Conservation (phyloP, 2,797 vertebrate species). For the Scleropages formosus region DNA sequence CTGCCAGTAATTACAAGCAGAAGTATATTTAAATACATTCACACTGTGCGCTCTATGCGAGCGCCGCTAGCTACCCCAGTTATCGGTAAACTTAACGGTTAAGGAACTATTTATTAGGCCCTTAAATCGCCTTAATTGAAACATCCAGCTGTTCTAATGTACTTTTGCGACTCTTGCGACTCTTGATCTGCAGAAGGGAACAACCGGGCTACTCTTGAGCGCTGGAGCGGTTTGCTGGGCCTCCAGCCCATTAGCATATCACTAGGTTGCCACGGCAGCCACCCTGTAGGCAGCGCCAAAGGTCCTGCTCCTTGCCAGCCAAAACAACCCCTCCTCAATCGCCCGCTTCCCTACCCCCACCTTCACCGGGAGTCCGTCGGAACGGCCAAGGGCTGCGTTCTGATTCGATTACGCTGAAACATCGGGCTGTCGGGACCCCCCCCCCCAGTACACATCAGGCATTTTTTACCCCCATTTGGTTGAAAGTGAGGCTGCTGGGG, state of each 20-base stretch:
- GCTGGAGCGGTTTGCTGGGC: not conserved
- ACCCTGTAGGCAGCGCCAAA: conserved; percentile 51
- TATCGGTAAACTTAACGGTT: not conserved
- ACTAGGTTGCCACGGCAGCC: conserved; percentile 69
- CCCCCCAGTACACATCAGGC: no score
- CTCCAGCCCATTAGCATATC: conserved; percentile 71
- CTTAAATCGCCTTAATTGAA: not conserved
- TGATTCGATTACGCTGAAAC: not conserved
- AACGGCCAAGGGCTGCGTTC: not conserved
- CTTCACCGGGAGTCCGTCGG: no score
- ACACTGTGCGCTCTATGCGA: no score
- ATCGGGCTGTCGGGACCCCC: no score
- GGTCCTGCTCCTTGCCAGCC: conserved; percentile 46
- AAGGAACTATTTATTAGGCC: not conserved
- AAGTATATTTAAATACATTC: no score
- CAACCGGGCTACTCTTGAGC: not conserved
- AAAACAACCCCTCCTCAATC: conserved; percentile 4
- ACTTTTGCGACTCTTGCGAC: not conserved
- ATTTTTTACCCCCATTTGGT: not conserved
- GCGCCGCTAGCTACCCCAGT: no score
- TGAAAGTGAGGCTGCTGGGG: not conserved
- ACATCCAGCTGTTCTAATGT: not conserved
- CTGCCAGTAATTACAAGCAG: no score
- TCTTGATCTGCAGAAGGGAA: not conserved
- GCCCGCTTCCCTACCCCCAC: no score